Evolutionary conservation across 2,888 invertebrate species (phyloP).

Genomic region (Phania funesta): DNA sequence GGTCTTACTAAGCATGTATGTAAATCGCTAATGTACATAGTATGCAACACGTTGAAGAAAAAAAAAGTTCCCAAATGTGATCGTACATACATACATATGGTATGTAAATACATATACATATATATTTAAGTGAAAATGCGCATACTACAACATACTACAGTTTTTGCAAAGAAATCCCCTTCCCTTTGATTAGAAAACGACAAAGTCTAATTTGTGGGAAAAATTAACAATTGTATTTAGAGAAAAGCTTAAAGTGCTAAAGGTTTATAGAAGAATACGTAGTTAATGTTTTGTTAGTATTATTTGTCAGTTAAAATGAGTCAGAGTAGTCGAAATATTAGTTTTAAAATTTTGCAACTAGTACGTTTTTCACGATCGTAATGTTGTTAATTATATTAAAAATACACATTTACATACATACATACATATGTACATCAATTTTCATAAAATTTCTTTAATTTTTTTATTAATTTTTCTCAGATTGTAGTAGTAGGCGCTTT

Average conservation of each 20-base stretch:
- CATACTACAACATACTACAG: neutral
- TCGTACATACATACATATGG: neutral
- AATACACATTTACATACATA: too few species aligned
- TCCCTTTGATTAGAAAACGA: neutral
- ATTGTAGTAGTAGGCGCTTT: conserved; percentile 40
- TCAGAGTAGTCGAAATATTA: conserved; percentile 51
- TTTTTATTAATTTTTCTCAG: conserved; percentile 41
- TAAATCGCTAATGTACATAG: too few species aligned
- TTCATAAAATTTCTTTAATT: neutral
- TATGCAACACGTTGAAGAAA: too few species aligned
- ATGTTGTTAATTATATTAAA: too few species aligned
- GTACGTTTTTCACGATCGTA: conserved; percentile 40
- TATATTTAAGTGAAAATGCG: neutral
- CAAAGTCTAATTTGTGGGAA: conserved; percentile 25
- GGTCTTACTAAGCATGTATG: too few species aligned
- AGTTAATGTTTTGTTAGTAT: conserved; percentile 39
- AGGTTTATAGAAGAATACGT: neutral
- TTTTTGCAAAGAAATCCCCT: neutral
- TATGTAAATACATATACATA: neutral
- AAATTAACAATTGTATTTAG: conserved; percentile 26
- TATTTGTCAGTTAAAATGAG: conserved; percentile 48
- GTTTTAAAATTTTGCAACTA: conserved; percentile 56
- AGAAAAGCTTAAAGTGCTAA: conserved; percentile 26
- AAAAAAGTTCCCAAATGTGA: too few species aligned
- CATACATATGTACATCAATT: neutral